Evolutionary conservation across 2,888 invertebrate genomes (phyloP), one percentile per base, ranked within the genome.

Genomic region (Congeria kusceri): DNA sequence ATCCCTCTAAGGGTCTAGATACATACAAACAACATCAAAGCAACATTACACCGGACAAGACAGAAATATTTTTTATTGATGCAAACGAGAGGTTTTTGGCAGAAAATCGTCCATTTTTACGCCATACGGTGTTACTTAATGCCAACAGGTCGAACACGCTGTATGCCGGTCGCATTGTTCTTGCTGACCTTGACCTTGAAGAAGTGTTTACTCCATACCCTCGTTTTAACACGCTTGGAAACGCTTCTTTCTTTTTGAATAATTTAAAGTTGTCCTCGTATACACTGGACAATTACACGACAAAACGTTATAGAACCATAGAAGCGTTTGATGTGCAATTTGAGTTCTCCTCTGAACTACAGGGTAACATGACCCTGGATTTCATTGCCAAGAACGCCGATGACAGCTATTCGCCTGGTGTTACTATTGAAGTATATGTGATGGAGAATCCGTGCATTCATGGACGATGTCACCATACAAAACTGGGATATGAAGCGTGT

Each of bases 391-490:
- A n/a, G n/a, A n/a, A n/a, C n/a, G n/a, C n/a, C n/a, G n/a, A n/a
- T n/a, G n/a, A n/a, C n/a, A n/a, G n/a, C n/a, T n/a, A n/a, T n/a
- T n/a, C n/a, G n/a, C n/a, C n/a, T n/a, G n/a, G n/a, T n/a, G n/a
- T n/a, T n/a, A n/a, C n/a, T n/a, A n/a, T n/a, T n/a, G n/a, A n/a
- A n/a, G n/a, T n/a, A n/a, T n/a, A n/a, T n/a, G 58, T 81, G 23
- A 65, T 81, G 0, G 32, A 68, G 11, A 67, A 81, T 29, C 81
- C 81, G 3, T 81, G 87, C 64, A 66, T 80, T 1, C 71, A 82
- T 76, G 87, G 87, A 0, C n/a, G 44, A 9, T 87, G 87, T 58
- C 29, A 56, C 39, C 72, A 73, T 7, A n/a, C 9, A 29, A 25
- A 58, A 9, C 15, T 13, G 0, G 74, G 71, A 11, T 20, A 39